Base-by-base conservation (phyloP, 2,888 invertebrate species). In the Eilema depressum region DNA sequence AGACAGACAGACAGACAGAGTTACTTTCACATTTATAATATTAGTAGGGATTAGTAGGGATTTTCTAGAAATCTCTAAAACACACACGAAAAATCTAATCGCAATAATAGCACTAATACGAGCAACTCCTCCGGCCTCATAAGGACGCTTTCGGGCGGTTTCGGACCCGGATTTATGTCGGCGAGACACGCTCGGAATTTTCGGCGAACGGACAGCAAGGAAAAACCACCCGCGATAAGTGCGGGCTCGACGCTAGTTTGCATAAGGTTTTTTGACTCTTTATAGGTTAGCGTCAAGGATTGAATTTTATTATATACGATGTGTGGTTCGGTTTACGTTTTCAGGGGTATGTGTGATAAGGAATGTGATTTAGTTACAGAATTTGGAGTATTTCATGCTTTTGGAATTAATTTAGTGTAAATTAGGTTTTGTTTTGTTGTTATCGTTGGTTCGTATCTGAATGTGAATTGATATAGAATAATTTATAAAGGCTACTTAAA, bases 221-320 rank as follows among this genome's bases (percentile, higher is more conserved):
- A 86, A 88, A 88, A 87, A 86, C 87, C 86, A 80, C 75, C 70
- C 64, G 81, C 84, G 82, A 83, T 83, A 83, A 83, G 77, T 83
- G 73, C 74, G 75, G 80, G 77, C 77, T 78, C 80, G 66, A 67
- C 73, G 74, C 81, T 81, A 81, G 69, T 83, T 83, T 83, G 83
- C 83, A 83, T 83, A 83, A 77, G 81, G 82, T 83, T 83, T 83
- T 83, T 82, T 77, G 78, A 74, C 71, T 73, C 80, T 83, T 83
- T 83, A 83, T 83, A 78, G 81, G 82, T 74, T 75, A 66, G 57
- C 77, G 83, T 82, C 83, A 77, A 69, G 77, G 75, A 80, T 80
- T 80, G 80, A 81, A 83, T 82, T 82, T 81, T 83, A 83, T 81
- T 79, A 75, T 76, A 76, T 82, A 76, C 82, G 78, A 81, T 73